phyloP scores from a whole-genome alignment of 2,797 vertebrate genomes.

The Rallus crepitans region DNA sequence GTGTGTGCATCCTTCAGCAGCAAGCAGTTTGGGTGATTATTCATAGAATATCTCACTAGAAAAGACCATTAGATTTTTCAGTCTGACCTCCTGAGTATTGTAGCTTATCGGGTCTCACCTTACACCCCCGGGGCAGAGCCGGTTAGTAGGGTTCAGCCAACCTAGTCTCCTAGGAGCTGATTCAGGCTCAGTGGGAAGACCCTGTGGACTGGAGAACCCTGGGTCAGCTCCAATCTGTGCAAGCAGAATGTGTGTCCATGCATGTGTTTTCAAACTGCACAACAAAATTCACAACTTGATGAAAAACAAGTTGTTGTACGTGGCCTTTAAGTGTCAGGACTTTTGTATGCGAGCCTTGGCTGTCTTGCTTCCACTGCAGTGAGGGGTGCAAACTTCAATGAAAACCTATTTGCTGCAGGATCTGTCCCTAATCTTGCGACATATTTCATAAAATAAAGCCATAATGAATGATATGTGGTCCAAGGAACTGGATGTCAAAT shows the following conservation, averaged over 20 bases:
- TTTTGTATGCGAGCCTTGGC: neutral
- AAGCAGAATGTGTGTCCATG: neutral
- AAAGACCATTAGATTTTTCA: neutral
- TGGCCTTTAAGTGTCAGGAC: neutral
- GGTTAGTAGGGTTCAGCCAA: neutral
- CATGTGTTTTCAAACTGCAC: neutral
- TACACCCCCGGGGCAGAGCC: neutral
- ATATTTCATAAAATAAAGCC: constrained; percentile 40
- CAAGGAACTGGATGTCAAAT: constrained; percentile 53
- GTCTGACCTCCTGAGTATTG: neutral
- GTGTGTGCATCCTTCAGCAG: neutral
- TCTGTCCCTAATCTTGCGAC: neutral
- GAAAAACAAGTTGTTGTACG: neutral
- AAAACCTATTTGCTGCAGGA: neutral
- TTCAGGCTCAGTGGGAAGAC: neutral
- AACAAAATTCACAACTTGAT: neutral
- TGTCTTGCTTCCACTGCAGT: neutral
- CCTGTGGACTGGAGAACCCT: neutral
- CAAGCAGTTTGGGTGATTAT: neutral
- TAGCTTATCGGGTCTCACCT: neutral
- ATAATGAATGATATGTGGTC: constrained; percentile 59
- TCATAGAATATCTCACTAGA: neutral
- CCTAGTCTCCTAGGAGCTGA: neutral
- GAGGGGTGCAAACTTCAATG: neutral
- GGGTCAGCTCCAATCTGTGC: rapidly evolving